Conservation (phyloP, 1,140 invertebrate species). For the Rhynchophorus ferrugineus region DNA sequence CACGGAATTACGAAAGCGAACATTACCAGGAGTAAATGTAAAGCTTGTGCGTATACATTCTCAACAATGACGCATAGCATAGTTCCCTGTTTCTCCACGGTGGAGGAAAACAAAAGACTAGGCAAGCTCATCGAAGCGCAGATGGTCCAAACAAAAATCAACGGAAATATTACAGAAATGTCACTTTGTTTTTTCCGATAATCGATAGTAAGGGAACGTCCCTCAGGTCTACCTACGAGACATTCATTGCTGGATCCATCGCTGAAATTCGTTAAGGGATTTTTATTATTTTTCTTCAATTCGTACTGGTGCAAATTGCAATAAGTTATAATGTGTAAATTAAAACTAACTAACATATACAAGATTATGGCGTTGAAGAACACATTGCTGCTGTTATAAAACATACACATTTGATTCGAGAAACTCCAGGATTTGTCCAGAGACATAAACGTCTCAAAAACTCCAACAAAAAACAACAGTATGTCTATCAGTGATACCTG, state of each 20-base stretch:
- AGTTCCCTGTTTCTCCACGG: slow-evolving; percentile 28
- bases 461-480: slow-evolving; percentile 39
- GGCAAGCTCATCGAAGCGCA: slow-evolving; percentile 49
- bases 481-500: slow-evolving; percentile 46
- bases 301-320: slow-evolving; percentile 41
- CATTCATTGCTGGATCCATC: slow-evolving; percentile 45
- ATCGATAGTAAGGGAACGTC: slow-evolving; percentile 43
- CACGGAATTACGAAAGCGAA: slow-evolving; percentile 32
- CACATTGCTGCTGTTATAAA: slow-evolving; percentile 45
- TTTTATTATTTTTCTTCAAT: slow-evolving; percentile 37
- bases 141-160: slow-evolving; percentile 47
- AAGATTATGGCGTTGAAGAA: slow-evolving; percentile 45
- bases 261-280: slow-evolving; percentile 37
- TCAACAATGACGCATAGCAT: slow-evolving; percentile 33
- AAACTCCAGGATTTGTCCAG: slow-evolving; percentile 45
- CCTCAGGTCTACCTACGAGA: slow-evolving; percentile 36
- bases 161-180: slow-evolving; percentile 44
- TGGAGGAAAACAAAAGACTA: slow-evolving; percentile 40
- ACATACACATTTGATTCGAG: slow-evolving; percentile 40
- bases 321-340: slow-evolving; percentile 48
- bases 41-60: slow-evolving; percentile 27
- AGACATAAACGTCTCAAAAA: slow-evolving; percentile 44
- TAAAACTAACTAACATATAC: slow-evolving; percentile 46
- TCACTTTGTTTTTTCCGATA: slow-evolving; percentile 39
- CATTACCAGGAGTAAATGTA: slow-evolving; percentile 30